Percentiles rank a stretch among this genome's conserved stretches.
Conservation (phyloP, 2,113 vertebrate species). For the Carassius carassius region DNA sequence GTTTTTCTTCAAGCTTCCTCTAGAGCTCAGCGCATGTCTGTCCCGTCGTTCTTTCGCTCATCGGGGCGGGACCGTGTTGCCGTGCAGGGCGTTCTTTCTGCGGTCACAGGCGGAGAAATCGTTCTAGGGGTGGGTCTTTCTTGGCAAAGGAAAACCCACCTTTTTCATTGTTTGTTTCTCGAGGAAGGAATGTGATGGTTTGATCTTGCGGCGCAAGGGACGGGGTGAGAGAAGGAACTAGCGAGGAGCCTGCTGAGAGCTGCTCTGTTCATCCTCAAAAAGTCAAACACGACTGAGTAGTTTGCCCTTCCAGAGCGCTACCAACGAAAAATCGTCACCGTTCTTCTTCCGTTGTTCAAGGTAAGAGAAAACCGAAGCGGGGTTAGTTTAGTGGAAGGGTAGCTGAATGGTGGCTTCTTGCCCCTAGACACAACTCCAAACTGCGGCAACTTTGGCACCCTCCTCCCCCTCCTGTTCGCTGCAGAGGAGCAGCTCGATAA, state of each 20-base stretch:
- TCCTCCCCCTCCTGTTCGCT: constrained; percentile 56
- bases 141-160: constrained; percentile 75
- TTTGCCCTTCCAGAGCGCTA: constrained; percentile 53
- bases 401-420: constrained; percentile 15
- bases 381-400: not conserved
- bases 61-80: constrained; percentile 68
- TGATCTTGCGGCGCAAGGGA: constrained; percentile 69
- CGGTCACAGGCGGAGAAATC: constrained; percentile 72
- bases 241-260: constrained; percentile 23
- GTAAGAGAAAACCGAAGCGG: constrained; percentile 18
- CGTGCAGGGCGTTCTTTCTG: constrained; percentile 78
- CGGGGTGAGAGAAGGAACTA: constrained; percentile 63
- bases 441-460: constrained; percentile 76
- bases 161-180: constrained; percentile 80
- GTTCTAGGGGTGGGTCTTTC: constrained; percentile 75
- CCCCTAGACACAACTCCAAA: constrained; percentile 64
- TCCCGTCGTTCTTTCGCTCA: not conserved
- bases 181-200: constrained; percentile 78
- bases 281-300: constrained; percentile 52
- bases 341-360: constrained; percentile 58
- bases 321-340: constrained; percentile 39
- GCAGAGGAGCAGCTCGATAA: constrained; percentile 58
- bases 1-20: constrained; percentile 26
- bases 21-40: constrained; percentile 4
- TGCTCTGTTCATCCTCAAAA: constrained; percentile 25